A percentile compares a stretch with the other conserved stretches of the same genome.
These are phyloP conservation scores for Sclerurus mexicanus DNA, from an alignment of 2,113 vertebrate species.

Conservation along the genomic window DNA sequence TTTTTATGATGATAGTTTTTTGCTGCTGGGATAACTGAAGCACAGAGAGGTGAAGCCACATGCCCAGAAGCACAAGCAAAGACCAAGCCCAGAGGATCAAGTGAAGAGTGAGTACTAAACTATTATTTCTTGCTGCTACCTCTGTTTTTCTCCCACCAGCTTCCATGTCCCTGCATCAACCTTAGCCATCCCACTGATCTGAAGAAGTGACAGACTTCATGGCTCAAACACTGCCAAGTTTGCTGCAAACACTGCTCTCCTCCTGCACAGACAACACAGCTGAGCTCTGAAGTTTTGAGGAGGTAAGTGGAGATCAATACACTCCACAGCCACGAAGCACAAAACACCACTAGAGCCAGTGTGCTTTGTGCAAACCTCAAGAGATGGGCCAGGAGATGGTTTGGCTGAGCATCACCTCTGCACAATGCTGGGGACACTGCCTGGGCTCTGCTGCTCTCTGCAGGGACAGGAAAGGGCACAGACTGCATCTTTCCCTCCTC, in stretches of 20 bases:
- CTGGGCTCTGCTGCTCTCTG: background rate
- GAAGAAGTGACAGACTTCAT: background rate
- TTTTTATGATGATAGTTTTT: background rate
- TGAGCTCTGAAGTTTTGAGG: background rate
- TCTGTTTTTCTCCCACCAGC: background rate
- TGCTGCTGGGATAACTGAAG: background rate
- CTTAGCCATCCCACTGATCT: background rate
- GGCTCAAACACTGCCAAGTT: accelerated
- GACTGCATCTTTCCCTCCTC: background rate
- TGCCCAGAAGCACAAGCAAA: background rate
- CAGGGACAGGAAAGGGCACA: background rate
- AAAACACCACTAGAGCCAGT: background rate
- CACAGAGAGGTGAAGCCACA: background rate
- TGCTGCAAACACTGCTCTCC: background rate
- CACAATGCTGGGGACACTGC: background rate
- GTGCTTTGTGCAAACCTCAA: background rate
- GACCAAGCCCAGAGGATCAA: background rate
- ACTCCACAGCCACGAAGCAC: background rate
- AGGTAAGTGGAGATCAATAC: background rate
- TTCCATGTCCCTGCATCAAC: background rate
- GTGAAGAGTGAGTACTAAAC: background rate
- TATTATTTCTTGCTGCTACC: background rate
- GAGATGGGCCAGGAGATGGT: background rate
- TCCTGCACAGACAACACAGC: background rate
- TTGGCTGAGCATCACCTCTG: background rate